A percentile compares a stretch with the other conserved stretches of the same genome.
Conservation (phyloP, 1,140 invertebrate genomes). For the Capitella teleta region DNA sequence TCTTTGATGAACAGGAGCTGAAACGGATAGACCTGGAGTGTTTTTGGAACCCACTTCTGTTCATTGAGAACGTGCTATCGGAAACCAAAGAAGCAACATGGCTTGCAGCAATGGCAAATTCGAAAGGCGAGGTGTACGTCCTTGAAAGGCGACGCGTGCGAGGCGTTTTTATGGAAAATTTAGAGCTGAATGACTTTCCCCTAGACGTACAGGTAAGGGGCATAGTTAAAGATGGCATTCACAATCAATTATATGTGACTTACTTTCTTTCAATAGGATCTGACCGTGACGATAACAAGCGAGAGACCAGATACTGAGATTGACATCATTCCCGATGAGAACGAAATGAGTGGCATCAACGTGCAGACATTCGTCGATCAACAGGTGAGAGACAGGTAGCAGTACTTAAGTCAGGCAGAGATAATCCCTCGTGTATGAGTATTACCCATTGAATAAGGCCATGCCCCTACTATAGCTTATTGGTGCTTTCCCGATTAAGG, state of each 20-base stretch:
- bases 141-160: conserved; percentile 23
- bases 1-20: conserved; percentile 12
- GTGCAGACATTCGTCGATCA: conserved; percentile 18
- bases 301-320: conserved; percentile 18
- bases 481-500: conserved; percentile 5
- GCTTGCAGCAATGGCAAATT: conserved; percentile 17
- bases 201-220: conserved; percentile 27
- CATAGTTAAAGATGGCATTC: too few relatives aligned
- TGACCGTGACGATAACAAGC: conserved; percentile 16
- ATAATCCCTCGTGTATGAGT: too few relatives aligned
- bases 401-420: too few relatives aligned
- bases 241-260: too few relatives aligned
- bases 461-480: neutral
- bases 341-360: conserved; percentile 18
- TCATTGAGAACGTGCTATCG: conserved; percentile 25
- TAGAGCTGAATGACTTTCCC: conserved; percentile 32
- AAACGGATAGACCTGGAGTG: conserved; percentile 16
- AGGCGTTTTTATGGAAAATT: conserved; percentile 27
- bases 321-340: conserved; percentile 17
- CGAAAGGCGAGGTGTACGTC: conserved; percentile 21
- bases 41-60: conserved; percentile 29
- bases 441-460: too few relatives aligned
- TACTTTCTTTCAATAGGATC: too few relatives aligned
- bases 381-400: too few relatives aligned
- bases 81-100: conserved; percentile 23